Evolutionary conservation across 2,797 vertebrate species (phyloP).

Genomic region (Sebastolobus altivelis): DNA sequence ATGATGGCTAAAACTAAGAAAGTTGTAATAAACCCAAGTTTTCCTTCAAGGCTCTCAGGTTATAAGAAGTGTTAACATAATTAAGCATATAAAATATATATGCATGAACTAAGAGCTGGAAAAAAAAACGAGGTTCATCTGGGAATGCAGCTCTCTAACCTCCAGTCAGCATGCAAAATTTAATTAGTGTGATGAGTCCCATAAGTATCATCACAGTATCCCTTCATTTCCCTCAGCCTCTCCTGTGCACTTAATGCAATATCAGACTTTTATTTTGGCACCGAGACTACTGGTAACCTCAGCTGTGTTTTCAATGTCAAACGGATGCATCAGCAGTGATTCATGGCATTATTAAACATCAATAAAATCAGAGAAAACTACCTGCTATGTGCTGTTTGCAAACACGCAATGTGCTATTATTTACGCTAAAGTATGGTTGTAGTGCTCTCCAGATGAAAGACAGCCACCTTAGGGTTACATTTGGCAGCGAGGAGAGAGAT

Average conservation of each 20-base stretch:
- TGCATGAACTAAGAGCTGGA: slow-evolving; percentile 60
- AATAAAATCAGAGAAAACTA: slow-evolving; percentile 44
- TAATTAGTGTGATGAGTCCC: slow-evolving; percentile 78
- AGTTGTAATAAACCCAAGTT: neutral
- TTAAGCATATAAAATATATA: slow-evolving; percentile 35
- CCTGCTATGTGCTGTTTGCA: slow-evolving; percentile 8
- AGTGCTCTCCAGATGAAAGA: slow-evolving; percentile 40
- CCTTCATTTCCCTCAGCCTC: slow-evolving; percentile 44
- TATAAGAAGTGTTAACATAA: slow-evolving; percentile 37
- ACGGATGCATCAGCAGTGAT: slow-evolving; percentile 41
- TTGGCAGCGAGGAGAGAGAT: neutral
- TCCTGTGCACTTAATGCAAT: slow-evolving; percentile 48
- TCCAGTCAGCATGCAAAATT: slow-evolving; percentile 71
- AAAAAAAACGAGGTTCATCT: slow-evolving; percentile 61
- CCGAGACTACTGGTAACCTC: slow-evolving; percentile 53
- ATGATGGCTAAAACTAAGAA: neutral
- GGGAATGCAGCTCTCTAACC: slow-evolving; percentile 66
- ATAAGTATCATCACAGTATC: slow-evolving; percentile 47
- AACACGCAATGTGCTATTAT: slow-evolving; percentile 19
- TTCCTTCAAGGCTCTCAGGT: slow-evolving; percentile 9
- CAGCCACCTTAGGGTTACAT: slow-evolving; percentile 20
- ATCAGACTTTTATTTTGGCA: slow-evolving; percentile 52
- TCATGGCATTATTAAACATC: slow-evolving; percentile 57
- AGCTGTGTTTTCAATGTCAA: slow-evolving; percentile 56
- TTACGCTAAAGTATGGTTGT: slow-evolving; percentile 33